Evolutionary conservation across 2,888 invertebrate genomes (phyloP).

Genomic region (Yponomeuta evonymella): DNA sequence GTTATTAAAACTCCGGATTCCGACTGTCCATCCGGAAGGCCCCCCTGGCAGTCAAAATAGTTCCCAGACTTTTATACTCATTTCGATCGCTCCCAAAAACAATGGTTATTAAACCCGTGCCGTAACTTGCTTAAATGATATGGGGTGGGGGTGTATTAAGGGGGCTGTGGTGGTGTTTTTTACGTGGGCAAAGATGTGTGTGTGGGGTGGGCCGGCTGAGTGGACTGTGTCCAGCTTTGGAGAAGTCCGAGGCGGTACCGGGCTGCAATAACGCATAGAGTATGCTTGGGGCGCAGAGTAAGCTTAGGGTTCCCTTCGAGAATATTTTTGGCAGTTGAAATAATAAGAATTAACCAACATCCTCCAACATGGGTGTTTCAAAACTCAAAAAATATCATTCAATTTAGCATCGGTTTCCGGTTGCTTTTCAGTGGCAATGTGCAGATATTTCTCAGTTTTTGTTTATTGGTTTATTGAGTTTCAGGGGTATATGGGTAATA

Average conservation of each 20-base stretch:
- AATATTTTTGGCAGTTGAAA: background rate
- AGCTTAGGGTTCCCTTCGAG: background rate
- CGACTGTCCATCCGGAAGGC: constrained; percentile 8
- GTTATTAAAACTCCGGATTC: constrained; percentile 8
- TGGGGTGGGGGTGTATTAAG: constrained; percentile 40
- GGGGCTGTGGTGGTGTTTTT: constrained; percentile 24
- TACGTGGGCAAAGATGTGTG: constrained; percentile 24
- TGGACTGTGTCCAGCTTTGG: constrained; percentile 69
- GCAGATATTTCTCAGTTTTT: no score
- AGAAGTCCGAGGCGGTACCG: constrained; percentile 54
- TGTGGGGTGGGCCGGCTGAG: constrained; percentile 46
- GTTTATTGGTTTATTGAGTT: no score
- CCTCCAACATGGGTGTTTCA: background rate
- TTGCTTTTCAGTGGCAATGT: no score
- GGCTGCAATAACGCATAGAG: constrained; percentile 44
- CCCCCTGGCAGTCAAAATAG: constrained; percentile 34
- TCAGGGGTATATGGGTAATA: no score
- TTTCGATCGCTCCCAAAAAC: constrained; percentile 74
- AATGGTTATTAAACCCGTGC: constrained; percentile 74
- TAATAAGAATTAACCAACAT: background rate
- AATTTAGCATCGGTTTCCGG: no score
- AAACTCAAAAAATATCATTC: no score
- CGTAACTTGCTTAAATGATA: constrained; percentile 47
- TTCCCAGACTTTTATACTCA: constrained; percentile 63
- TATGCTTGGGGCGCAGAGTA: constrained; percentile 16